Conservation (phyloP, 1,140 invertebrate species). For the Bombus difficillimus region DNA sequence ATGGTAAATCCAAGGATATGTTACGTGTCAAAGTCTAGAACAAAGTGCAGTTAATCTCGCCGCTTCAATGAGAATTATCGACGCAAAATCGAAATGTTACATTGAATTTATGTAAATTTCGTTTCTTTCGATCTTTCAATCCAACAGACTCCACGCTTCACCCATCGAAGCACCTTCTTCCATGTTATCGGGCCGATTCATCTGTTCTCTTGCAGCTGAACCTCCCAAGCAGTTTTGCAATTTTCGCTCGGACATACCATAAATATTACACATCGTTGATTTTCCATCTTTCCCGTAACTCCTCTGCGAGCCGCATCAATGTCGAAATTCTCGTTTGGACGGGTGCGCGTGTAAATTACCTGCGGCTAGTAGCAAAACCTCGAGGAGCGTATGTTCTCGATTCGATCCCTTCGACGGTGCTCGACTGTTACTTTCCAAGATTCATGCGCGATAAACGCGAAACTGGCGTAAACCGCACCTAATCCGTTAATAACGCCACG, state of each 20-base stretch:
- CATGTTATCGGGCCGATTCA: not conserved
- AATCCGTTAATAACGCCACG: slow-evolving; percentile 66
- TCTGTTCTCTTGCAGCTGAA: not conserved
- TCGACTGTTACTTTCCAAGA: slow-evolving; percentile 42
- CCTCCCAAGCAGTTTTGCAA: slow-evolving; percentile 20
- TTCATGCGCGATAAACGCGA: slow-evolving; percentile 45
- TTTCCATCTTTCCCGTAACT: slow-evolving; percentile 4
- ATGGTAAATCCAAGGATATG: not conserved
- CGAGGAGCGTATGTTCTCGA: slow-evolving; percentile 30
- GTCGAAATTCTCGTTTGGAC: slow-evolving; percentile 24
- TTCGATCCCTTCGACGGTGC: not conserved
- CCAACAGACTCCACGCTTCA: not conserved
- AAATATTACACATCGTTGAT: slow-evolving; percentile 38
- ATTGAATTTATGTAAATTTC: not conserved
- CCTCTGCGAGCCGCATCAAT: slow-evolving; percentile 9
- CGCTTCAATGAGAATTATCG: not conserved
- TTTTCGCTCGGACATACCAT: slow-evolving; percentile 16
- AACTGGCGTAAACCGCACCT: slow-evolving; percentile 34
- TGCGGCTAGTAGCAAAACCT: slow-evolving; percentile 23
- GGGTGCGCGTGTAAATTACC: slow-evolving; percentile 29
- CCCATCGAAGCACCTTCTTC: not conserved
- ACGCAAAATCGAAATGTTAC: not conserved
- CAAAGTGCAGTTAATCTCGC: not conserved
- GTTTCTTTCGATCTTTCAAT: not conserved
- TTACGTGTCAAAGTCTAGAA: not conserved